phyloP scores from a whole-genome alignment of 1,140 invertebrate genomes.

The Holcopasites calliopsidis region DNA sequence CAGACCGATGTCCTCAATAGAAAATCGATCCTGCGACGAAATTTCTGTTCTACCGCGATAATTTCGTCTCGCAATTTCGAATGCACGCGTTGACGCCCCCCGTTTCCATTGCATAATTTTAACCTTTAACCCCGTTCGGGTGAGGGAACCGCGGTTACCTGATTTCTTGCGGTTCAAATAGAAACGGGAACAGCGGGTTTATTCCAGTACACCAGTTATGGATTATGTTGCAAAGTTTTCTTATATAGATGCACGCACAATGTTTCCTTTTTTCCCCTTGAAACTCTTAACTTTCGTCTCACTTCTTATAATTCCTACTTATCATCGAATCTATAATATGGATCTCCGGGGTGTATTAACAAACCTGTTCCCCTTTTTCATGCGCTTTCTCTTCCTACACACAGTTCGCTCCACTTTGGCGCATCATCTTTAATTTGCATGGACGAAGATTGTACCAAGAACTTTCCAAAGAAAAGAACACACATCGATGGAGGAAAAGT shows the following conservation, averaged over 20 bases:
- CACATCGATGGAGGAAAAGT: neutral
- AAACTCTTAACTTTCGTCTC: neutral
- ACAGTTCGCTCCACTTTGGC: conserved; percentile 6
- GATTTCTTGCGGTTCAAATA: neutral
- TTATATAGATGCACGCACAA: neutral
- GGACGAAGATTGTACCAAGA: conserved; percentile 6
- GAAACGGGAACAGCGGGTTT: neutral
- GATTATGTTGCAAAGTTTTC: too few species aligned
- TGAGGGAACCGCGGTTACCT: neutral
- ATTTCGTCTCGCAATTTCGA: conserved; percentile 29
- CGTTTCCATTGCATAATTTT: conserved; percentile 21
- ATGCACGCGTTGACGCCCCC: neutral
- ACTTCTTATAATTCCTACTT: neutral
- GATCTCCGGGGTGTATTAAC: neutral
- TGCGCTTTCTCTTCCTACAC: conserved; percentile 38
- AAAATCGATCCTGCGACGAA: conserved; percentile 34
- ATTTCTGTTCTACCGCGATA: conserved; percentile 37
- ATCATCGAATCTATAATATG: neutral
- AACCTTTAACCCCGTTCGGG: conserved; percentile 20
- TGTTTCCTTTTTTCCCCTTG: neutral
- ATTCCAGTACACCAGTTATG: too few species aligned
- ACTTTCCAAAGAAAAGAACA: conserved; percentile 18
- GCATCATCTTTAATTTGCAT: conserved; percentile 31
- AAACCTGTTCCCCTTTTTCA: conserved; percentile 14
- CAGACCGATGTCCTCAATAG: conserved; percentile 11